Percentiles rank a stretch among this genome's conserved stretches.
phyloP scores from a whole-genome alignment of 37 sponge, comb jelly and placozoan species.

The Mnemiopsis leidyi region DNA sequence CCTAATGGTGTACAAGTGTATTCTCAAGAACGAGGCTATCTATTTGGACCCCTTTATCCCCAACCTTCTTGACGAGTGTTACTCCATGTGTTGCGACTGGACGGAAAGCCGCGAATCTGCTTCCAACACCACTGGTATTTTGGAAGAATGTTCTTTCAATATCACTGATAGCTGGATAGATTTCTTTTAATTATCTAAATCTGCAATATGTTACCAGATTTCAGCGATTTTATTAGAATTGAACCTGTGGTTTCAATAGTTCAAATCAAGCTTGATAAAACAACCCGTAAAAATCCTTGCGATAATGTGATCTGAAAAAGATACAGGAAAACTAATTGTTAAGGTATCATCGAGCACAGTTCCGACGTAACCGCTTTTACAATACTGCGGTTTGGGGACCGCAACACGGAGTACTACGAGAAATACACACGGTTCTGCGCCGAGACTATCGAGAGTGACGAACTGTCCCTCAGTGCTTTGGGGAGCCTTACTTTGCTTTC shows the following conservation, averaged over 20 bases:
- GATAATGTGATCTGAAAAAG: no score
- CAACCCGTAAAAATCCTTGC: no score
- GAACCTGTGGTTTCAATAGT: no score
- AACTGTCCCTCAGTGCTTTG: conserved; percentile 34
- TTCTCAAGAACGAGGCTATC: conserved; percentile 13
- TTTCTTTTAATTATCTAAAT: no score
- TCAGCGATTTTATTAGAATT: no score
- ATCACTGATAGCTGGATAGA: no score
- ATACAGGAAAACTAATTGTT: neutral
- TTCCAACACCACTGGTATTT: neutral
- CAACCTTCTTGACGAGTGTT: conserved; percentile 47
- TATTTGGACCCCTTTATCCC: conserved; percentile 54
- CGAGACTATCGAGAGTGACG: conserved; percentile 61
- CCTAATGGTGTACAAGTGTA: conserved; percentile 10
- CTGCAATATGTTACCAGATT: no score
- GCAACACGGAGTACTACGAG: conserved; percentile 27
- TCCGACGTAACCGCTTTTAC: conserved; percentile 50
- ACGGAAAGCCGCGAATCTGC: conserved; percentile 50
- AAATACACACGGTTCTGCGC: conserved; percentile 59
- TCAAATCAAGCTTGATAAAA: no score
- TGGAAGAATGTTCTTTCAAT: no score
- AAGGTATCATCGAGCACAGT: conserved; percentile 17
- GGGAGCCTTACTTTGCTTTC: conserved; percentile 39
- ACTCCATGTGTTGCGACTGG: conserved; percentile 64
- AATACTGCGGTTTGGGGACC: neutral